A percentile compares a stretch with the other conserved stretches of the same genome.
Conservation (phyloP, 2,888 invertebrate species). For the Rhagonycha fulva region DNA sequence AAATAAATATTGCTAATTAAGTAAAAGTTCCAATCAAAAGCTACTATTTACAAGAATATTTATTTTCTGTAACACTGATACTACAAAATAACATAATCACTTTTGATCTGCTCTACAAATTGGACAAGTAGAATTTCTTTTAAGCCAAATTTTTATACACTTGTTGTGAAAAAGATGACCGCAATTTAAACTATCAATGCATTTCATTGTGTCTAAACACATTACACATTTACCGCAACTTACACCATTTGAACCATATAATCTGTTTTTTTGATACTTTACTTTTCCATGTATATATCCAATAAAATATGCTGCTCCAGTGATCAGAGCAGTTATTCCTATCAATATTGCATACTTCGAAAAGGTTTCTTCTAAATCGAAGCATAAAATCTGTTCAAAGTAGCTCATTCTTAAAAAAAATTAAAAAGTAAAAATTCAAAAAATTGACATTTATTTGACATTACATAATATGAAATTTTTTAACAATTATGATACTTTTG, state of each 20-base stretch:
- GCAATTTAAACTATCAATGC: background rate
- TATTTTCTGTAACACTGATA: background rate
- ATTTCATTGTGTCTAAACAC: background rate
- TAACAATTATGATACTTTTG: too few species aligned
- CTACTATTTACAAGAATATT: background rate
- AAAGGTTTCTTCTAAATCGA: background rate
- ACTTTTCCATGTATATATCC: background rate
- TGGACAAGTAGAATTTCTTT: background rate
- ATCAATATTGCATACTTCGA: background rate
- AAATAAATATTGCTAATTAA: too few species aligned
- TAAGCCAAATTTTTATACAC: background rate
- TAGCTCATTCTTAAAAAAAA: background rate
- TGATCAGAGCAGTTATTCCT: background rate
- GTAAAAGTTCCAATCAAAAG: background rate
- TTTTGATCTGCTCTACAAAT: background rate
- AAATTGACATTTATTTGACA: background rate
- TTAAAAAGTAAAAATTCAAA: background rate
- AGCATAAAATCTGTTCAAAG: background rate
- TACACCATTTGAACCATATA: background rate
- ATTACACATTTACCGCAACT: background rate
- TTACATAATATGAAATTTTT: background rate
- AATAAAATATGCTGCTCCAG: background rate
- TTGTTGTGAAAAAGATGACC: background rate
- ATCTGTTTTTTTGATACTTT: background rate
- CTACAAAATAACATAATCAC: background rate